phyloP scores from a whole-genome alignment of 1,140 invertebrate species.

The Brachionus angularis region DNA sequence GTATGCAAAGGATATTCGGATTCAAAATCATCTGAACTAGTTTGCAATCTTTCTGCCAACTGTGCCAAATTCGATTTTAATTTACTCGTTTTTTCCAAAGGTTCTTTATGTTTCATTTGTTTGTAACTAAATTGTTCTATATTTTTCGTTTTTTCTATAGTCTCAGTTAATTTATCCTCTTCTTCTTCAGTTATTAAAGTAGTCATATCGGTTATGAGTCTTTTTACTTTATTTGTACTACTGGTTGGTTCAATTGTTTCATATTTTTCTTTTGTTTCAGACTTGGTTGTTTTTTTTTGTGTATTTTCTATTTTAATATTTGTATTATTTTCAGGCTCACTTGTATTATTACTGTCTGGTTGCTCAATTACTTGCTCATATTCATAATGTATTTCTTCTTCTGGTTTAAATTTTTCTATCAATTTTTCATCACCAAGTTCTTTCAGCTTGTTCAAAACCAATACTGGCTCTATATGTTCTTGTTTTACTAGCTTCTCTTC shows the following conservation, averaged over 20 bases:
- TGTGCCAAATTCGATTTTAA: constrained; percentile 15
- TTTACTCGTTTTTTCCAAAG: not conserved
- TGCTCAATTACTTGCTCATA: constrained; percentile 35
- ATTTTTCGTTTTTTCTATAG: constrained; percentile 24
- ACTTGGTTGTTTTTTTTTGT: not conserved
- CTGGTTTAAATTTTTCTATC: constrained; percentile 14
- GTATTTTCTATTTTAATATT: constrained; percentile 28
- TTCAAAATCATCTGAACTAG: not conserved
- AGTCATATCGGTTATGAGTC: not conserved
- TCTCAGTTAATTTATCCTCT: constrained; percentile 22
- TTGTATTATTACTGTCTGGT: not conserved
- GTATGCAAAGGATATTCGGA: not conserved
- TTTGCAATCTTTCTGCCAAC: constrained; percentile 7
- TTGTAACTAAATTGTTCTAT: constrained; percentile 1
- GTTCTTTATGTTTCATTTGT: not conserved
- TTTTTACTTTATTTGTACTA: not conserved
- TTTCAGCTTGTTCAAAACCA: not conserved
- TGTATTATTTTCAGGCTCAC: constrained; percentile 16
- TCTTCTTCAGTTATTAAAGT: constrained; percentile 13
- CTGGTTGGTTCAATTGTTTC: not conserved
- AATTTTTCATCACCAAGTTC: not conserved
- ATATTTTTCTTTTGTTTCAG: constrained; percentile 23
- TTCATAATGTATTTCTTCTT: constrained; percentile 3
- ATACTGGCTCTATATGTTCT: not conserved
- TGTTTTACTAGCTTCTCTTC: not conserved